Conservation (phyloP, 2,888 invertebrate species). For the Lingula anatina region DNA sequence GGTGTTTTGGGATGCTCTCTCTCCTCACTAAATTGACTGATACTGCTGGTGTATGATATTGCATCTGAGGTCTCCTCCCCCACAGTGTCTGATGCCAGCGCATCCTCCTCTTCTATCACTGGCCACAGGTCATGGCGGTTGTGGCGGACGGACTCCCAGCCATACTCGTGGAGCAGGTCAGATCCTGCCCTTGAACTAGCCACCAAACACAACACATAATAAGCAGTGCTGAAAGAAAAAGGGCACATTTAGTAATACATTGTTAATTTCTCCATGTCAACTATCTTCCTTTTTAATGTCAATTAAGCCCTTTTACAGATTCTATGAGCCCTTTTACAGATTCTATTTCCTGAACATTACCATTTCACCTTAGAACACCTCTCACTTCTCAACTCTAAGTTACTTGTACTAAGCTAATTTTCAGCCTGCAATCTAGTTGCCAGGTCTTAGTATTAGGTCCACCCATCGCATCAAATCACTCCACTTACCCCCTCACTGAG, state of each 20-base stretch:
- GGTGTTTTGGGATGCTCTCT: too few relatives aligned
- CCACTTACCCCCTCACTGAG: slow-evolving; percentile 69
- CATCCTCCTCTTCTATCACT: slow-evolving; percentile 24
- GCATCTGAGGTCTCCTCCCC: slow-evolving; percentile 16
- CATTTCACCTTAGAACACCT: too few relatives aligned
- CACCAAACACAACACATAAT: slow-evolving; percentile 80
- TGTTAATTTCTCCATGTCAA: too few relatives aligned
- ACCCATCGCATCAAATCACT: too few relatives aligned
- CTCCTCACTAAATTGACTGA: background rate
- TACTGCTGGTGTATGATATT: background rate
- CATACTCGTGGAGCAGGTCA: slow-evolving; percentile 68
- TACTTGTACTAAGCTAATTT: too few relatives aligned
- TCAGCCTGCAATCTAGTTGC: too few relatives aligned
- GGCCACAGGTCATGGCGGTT: slow-evolving; percentile 60
- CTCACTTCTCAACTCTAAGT: too few relatives aligned
- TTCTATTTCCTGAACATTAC: too few relatives aligned
- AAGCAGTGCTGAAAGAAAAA: slow-evolving; percentile 64
- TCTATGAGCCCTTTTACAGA: too few relatives aligned
- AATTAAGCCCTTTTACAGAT: too few relatives aligned
- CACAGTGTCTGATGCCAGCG: background rate
- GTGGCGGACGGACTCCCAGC: slow-evolving; percentile 67
- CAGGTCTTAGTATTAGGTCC: too few relatives aligned
- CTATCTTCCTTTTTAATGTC: too few relatives aligned
- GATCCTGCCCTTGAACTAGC: slow-evolving; percentile 80
- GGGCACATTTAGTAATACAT: background rate